These are phyloP conservation scores for Marisa cornuarietis DNA, from an alignment of 1,140 invertebrate species.

Conservation along the genomic window DNA sequence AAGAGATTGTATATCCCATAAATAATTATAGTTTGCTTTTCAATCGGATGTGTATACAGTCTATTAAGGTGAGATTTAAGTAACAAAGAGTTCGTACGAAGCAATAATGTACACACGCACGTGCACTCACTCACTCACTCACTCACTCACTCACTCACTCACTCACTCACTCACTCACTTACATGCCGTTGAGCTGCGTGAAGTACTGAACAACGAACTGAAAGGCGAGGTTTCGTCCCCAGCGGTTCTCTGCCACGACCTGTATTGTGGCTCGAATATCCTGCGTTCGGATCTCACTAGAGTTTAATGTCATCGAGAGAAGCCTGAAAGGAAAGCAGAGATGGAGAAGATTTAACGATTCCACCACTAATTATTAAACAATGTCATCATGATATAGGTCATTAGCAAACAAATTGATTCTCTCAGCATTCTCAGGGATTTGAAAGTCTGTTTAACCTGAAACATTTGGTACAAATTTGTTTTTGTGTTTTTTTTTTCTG, in stretches of 20 bases:
- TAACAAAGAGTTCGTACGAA: background rate
- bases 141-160: background rate
- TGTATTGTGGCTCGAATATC: slow-evolving; percentile 78
- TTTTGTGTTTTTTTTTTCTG: too few relatives aligned
- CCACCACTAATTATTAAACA: too few relatives aligned
- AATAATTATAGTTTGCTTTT: too few relatives aligned
- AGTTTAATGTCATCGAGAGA: slow-evolving; percentile 74
- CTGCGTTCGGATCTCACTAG: slow-evolving; percentile 73
- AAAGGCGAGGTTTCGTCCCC: slow-evolving; percentile 80
- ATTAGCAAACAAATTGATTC: too few relatives aligned
- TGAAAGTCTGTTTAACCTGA: too few relatives aligned
- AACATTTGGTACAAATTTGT: too few relatives aligned
- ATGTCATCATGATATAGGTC: too few relatives aligned
- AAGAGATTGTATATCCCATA: too few relatives aligned
- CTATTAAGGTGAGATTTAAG: background rate
- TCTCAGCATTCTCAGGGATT: too few relatives aligned
- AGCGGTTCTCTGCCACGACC: slow-evolving; percentile 76
- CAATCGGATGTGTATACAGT: too few relatives aligned
- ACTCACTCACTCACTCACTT: background rate
- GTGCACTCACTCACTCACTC: background rate
- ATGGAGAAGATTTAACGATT: background rate
- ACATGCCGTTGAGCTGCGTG: slow-evolving; percentile 68
- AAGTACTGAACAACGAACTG: slow-evolving; percentile 80
- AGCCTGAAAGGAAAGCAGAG: slow-evolving; percentile 67
- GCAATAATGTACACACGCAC: background rate